phyloP scores from a whole-genome alignment of 92 coral and sea anemone species.

The Parazoanthus darwini region DNA sequence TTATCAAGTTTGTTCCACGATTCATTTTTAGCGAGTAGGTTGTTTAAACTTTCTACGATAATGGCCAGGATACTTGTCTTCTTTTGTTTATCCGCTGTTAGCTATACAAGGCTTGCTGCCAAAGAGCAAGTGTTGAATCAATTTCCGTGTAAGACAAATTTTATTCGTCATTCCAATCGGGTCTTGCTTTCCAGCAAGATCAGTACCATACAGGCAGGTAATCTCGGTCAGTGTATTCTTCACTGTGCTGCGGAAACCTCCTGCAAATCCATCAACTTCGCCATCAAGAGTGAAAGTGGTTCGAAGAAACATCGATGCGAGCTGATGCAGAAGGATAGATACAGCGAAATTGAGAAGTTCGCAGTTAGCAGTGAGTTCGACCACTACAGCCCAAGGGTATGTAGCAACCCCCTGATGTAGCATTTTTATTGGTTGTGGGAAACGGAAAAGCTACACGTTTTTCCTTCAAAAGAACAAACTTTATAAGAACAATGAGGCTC shows the following conservation, averaged over 20 bases:
- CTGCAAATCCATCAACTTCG: conserved; percentile 21
- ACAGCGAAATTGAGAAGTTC: conserved; percentile 1
- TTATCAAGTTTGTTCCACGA: too few species aligned
- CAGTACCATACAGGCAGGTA: background rate
- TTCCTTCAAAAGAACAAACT: too few species aligned
- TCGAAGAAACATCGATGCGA: background rate
- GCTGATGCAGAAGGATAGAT: background rate
- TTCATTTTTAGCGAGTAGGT: too few species aligned
- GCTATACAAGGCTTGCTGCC: too few species aligned
- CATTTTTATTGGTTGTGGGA: too few species aligned
- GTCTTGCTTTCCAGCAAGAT: background rate
- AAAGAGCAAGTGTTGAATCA: background rate
- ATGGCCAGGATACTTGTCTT: too few species aligned
- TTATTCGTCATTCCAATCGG: conserved; percentile 1
- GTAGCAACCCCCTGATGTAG: background rate
- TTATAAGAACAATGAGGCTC: too few species aligned
- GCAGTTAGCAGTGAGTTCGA: conserved; percentile 1
- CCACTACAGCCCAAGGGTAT: conserved; percentile 12
- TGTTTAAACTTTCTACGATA: too few species aligned
- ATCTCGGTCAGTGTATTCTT: conserved; percentile 6
- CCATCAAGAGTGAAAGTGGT: background rate
- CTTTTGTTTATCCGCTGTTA: too few species aligned
- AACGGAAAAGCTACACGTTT: too few species aligned
- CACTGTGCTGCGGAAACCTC: conserved; percentile 7
- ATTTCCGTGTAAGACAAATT: conserved; percentile 7